Percentiles rank a stretch among this genome's conserved stretches.
Evolutionary conservation across 2,888 invertebrate genomes (phyloP).

Genomic region (Eupithecia tripunctaria): DNA sequence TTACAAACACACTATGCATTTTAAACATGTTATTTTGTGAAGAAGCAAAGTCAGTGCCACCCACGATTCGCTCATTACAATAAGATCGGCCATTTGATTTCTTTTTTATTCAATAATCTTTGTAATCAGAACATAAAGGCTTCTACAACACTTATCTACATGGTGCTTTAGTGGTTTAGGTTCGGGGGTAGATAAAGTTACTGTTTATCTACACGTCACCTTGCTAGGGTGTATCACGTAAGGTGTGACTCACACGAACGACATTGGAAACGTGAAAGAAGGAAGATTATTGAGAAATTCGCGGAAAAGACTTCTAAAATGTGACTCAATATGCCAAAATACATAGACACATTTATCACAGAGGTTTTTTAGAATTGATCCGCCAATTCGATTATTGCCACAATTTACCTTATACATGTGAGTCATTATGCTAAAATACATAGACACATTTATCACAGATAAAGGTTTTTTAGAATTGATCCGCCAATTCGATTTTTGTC

Average conservation of each 20-base stretch:
- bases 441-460: background rate
- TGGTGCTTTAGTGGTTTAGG: constrained; percentile 20
- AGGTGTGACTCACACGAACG: background rate
- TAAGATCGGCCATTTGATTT: constrained; percentile 49
- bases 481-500: too few relatives aligned
- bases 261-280: background rate
- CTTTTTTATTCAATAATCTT: constrained; percentile 51
- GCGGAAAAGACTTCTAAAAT: background rate
- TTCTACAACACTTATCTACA: constrained; percentile 27
- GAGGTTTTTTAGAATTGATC: too few relatives aligned
- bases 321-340: background rate
- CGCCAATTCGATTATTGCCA: too few relatives aligned
- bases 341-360: background rate
- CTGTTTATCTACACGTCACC: constrained; percentile 22
- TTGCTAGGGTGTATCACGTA: constrained; percentile 27
- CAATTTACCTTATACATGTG: background rate
- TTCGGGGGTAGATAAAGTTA: constrained; percentile 29
- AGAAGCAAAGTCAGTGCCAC: constrained; percentile 58
- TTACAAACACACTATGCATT: constrained; percentile 63
- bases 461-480: too few relatives aligned
- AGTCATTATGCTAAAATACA: background rate
- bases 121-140: constrained; percentile 40
- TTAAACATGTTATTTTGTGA: constrained; percentile 64
- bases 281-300: background rate
- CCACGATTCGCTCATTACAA: constrained; percentile 58